These are phyloP conservation scores for Plusia festucae DNA, from an alignment of 2,888 invertebrate species.

Conservation along the genomic window DNA sequence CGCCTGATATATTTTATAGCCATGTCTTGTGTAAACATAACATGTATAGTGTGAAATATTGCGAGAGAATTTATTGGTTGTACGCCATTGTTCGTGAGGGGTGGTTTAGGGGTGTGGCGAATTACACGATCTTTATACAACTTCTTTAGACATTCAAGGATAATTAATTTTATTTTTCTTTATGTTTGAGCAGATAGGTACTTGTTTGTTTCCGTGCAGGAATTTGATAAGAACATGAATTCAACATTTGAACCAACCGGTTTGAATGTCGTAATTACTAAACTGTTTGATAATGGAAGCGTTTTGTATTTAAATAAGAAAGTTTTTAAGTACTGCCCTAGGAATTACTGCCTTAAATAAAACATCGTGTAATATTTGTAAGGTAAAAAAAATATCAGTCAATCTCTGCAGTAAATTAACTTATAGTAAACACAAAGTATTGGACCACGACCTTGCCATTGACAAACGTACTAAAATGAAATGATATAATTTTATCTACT, in stretches of 20 bases:
- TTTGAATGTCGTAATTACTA: neutral
- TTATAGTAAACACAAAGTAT: conserved; percentile 67
- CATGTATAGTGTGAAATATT: conserved; percentile 86
- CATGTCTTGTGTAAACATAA: conserved; percentile 87
- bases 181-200: neutral
- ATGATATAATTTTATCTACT: conserved; percentile 85
- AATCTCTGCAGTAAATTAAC: conserved; percentile 66
- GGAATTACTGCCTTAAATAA: too few relatives aligned
- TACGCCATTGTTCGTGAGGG: conserved; percentile 79
- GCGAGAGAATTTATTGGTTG: conserved; percentile 85
- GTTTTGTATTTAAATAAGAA: conserved; percentile 1
- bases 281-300: neutral
- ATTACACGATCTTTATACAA: conserved; percentile 49
- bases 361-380: too few relatives aligned
- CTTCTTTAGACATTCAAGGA: conserved; percentile 47
- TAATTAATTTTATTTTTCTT: conserved; percentile 39
- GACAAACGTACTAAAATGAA: conserved; percentile 80
- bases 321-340: neutral
- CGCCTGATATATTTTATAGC: conserved; percentile 84
- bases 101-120: conserved; percentile 65
- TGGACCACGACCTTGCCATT: conserved; percentile 77
- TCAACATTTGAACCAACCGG: neutral
- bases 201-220: neutral
- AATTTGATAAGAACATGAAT: neutral
- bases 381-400: too few relatives aligned